Base-by-base conservation (phyloP, 2,113 vertebrate species). In the Herpetotheres cachinnans region DNA sequence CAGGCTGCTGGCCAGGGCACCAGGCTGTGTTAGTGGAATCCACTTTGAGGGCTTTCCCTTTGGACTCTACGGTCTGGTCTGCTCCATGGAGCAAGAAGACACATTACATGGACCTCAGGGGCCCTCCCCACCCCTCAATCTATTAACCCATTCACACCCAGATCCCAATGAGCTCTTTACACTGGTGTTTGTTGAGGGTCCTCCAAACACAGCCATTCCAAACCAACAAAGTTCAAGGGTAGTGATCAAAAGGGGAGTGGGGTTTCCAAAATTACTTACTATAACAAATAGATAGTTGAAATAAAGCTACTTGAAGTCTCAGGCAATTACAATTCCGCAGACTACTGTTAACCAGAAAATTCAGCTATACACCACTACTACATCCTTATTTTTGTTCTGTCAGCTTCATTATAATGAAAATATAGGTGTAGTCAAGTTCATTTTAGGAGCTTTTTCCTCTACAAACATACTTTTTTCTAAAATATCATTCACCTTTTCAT, bases 31-130 rank as follows among this genome's bases (percentile, higher is more conserved):
- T 27, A 49, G 11, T 14, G 40, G 14, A 76, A 50, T 2, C 4
- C 13, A 17, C 19, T 40, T 10, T 5, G n/a, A 80, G 42, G 30
- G 9, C 1, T 12, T 49, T 80, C 16, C n/a, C 76, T 72, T 74
- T 0, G 1, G 47, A 66, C 6, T 34, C 44, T 54, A 6, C 2
- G 1, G 27, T 40, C 32, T 2, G 1, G 2, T 40, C 38, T n/a
- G 25, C 38, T 72, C 44, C 9, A 7, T 6, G 3, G 34, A 76
- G 52, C 6, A 44, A 54, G 30, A 21, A 36, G 6, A 34, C 5
- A 26, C 1, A 1, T 21, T 46, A 15, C 12, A 20, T 0, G 3
- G 6, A 16, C 11, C 5, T 32, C 14, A 34, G 19, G 8, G 30
- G 61, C 26, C 7, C 14, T 52, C 9, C 12, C 18, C 9, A 54